These are phyloP conservation scores for Samia ricini DNA, from an alignment of 1,140 invertebrate species.

Conservation along the genomic window DNA sequence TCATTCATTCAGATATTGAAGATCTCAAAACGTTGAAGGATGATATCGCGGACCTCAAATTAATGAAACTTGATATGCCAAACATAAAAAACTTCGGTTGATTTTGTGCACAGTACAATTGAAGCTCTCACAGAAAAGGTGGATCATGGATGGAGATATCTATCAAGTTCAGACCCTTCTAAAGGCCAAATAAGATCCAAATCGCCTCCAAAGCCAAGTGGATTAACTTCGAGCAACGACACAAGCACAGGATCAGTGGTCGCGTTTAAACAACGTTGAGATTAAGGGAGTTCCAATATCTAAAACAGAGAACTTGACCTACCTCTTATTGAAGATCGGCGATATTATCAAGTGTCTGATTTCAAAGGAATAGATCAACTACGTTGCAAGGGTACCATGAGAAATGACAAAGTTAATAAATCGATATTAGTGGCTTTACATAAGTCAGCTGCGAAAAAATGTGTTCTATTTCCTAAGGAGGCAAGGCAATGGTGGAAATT, in stretches of 20 bases:
- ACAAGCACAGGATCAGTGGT: slow-evolving; percentile 11
- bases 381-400: slow-evolving; percentile 22
- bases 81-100: neutral
- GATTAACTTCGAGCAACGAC: neutral
- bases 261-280: slow-evolving; percentile 21
- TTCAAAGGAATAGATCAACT: slow-evolving; percentile 19
- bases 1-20: neutral
- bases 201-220: neutral
- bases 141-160: neutral
- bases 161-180: neutral
- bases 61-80: no score
- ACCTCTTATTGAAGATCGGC: slow-evolving; percentile 15
- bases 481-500: slow-evolving; percentile 18
- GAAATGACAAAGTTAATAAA: slow-evolving; percentile 17
- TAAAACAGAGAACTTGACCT: slow-evolving; percentile 14
- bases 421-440: slow-evolving; percentile 18
- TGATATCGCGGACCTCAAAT: neutral
- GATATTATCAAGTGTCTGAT: slow-evolving; percentile 8
- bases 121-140: neutral
- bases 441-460: slow-evolving; percentile 16
- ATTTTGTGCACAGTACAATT: neutral
- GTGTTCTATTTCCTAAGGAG: slow-evolving; percentile 12
- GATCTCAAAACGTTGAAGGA: neutral
- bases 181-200: neutral
- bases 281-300: slow-evolving; percentile 19